Evolutionary conservation across 2,888 invertebrate genomes (phyloP).

Genomic region (Lepidochrysops patricia): DNA sequence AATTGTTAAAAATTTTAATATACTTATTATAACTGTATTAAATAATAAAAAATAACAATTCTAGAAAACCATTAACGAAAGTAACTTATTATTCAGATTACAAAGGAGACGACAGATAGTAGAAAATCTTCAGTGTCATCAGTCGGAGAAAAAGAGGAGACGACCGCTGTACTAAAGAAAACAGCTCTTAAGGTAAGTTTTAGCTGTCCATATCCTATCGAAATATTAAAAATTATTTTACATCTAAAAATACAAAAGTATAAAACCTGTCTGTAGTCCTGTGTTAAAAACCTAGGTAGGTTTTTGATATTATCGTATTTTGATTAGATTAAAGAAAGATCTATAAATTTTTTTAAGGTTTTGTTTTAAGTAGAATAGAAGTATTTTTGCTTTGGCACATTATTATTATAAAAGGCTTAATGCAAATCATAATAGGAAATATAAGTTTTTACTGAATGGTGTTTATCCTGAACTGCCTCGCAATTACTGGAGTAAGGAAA

Average conservation of each 20-base stretch:
- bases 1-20: too few relatives aligned
- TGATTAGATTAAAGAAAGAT: neutral
- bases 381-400: constrained; percentile 18
- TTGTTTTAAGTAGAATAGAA: constrained; percentile 15
- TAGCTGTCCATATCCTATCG: neutral
- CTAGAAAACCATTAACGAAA: neutral
- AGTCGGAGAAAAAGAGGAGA: constrained; percentile 56
- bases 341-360: constrained; percentile 5
- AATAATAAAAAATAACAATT: too few relatives aligned
- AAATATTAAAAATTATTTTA: neutral
- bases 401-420: constrained; percentile 12
- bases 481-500: neutral
- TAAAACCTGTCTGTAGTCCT: neutral
- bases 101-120: constrained; percentile 65
- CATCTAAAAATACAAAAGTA: neutral
- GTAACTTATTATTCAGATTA: constrained; percentile 36
- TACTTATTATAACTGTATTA: too few relatives aligned
- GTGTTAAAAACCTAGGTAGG: constrained; percentile 8
- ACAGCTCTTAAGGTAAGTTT: constrained; percentile 50
- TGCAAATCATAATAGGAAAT: constrained; percentile 6
- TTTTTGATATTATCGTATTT: neutral
- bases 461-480: constrained; percentile 1
- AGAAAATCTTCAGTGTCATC: constrained; percentile 63
- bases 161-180: constrained; percentile 47
- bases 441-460: constrained; percentile 1